Evolutionary conservation across 53 echinoderm and acorn worm species (phyloP).

Genomic region (Crossaster papposus): DNA sequence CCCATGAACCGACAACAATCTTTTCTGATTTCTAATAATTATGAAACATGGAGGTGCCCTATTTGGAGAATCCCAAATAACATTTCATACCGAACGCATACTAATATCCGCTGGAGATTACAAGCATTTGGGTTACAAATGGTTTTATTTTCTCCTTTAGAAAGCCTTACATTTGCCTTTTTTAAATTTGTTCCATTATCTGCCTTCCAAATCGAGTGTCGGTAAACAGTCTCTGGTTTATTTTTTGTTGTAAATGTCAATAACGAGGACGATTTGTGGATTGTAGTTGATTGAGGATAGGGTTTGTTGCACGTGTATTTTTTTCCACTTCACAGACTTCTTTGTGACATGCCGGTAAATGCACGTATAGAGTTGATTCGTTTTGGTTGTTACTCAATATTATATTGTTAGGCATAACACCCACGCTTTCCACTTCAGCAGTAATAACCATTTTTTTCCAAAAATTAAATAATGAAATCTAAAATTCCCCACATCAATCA

Average conservation of each 20-base stretch:
- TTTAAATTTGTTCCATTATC: not conserved
- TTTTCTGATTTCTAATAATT: not conserved
- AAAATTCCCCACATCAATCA: constrained; percentile 25
- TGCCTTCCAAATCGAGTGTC: not conserved
- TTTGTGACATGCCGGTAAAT: not conserved
- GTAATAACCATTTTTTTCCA: not conserved
- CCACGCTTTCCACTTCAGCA: not conserved
- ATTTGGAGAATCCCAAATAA: not conserved
- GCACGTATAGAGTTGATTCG: not conserved
- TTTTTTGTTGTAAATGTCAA: not conserved
- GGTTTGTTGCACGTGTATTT: not conserved
- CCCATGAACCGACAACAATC: not conserved
- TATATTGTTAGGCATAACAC: not conserved
- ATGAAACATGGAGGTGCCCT: not conserved
- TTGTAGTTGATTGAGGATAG: not conserved
- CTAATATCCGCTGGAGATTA: not conserved
- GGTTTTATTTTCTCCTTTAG: not conserved
- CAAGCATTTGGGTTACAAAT: not conserved
- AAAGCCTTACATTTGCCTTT: not conserved
- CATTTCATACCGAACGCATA: not conserved
- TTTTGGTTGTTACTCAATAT: not conserved
- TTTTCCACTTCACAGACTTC: not conserved
- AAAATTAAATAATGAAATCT: not conserved
- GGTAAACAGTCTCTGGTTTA: not conserved
- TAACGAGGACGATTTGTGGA: not conserved